A percentile compares a stretch with the other conserved stretches of the same genome.
These are phyloP conservation scores for Sternotherus odoratus DNA, from an alignment of 2,797 vertebrate species.

Conservation along the genomic window DNA sequence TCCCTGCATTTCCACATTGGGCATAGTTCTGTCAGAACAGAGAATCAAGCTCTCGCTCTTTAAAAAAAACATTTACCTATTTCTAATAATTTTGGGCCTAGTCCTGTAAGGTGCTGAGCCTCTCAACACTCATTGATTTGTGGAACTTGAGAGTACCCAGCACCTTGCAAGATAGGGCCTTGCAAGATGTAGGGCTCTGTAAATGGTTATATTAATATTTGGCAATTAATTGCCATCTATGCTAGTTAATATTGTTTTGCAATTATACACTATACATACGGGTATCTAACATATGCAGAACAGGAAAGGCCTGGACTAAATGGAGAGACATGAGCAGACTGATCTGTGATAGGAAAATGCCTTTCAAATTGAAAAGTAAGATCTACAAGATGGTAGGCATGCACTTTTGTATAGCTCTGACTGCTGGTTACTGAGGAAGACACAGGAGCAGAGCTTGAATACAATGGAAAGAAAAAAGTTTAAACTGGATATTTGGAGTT, in stretches of 20 bases:
- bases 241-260: neutral
- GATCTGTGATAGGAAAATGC: no score
- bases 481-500: no score
- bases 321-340: no score
- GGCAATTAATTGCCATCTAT: neutral
- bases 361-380: no score
- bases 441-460: no score
- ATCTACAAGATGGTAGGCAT: no score
- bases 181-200: neutral
- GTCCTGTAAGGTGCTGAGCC: neutral
- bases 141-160: neutral
- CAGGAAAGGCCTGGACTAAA: no score
- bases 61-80: neutral
- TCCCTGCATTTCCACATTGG: conserved; percentile 1
- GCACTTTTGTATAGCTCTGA: no score
- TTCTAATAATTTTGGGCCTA: neutral
- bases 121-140: neutral
- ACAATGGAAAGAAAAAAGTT: no score
- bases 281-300: neutral
- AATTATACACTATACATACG: neutral
- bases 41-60: neutral
- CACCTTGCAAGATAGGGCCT: neutral
- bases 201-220: neutral
- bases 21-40: neutral
- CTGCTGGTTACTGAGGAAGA: no score